Evolutionary conservation across 2,888 invertebrate genomes (phyloP).

Genomic region (Xanthostigma xanthostigma): DNA sequence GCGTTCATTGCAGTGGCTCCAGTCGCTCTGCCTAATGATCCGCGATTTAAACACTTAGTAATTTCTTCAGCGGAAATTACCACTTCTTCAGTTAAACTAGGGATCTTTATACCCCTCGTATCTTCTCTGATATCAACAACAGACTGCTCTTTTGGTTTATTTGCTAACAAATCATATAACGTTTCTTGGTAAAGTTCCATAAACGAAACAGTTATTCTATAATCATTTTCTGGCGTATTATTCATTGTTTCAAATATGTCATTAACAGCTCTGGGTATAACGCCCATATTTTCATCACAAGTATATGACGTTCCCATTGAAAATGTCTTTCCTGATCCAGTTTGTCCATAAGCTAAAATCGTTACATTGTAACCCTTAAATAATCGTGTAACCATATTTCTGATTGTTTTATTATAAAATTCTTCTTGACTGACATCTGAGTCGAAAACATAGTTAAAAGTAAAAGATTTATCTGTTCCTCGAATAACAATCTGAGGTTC

Average conservation of each 20-base stretch:
- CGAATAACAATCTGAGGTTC: constrained; percentile 56
- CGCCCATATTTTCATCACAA: constrained; percentile 52
- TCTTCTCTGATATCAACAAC: constrained; percentile 74
- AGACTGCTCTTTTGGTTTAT: constrained; percentile 50
- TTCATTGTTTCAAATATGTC: constrained; percentile 62
- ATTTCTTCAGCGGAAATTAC: constrained; percentile 50
- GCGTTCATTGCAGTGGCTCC: constrained; percentile 88
- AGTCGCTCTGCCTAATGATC: constrained; percentile 63
- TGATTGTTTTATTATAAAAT: constrained; percentile 59
- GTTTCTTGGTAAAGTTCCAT: constrained; percentile 85
- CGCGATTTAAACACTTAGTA: constrained; percentile 48
- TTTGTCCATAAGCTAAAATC: constrained; percentile 88
- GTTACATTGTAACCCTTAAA: constrained; percentile 88
- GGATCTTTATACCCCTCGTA: constrained; percentile 40
- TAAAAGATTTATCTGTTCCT: constrained; percentile 52
- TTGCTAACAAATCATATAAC: constrained; percentile 65
- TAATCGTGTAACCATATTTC: constrained; percentile 54
- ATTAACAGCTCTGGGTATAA: constrained; percentile 73
- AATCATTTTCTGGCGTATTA: constrained; percentile 43
- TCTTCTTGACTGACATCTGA: constrained; percentile 51
- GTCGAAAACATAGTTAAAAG: constrained; percentile 71
- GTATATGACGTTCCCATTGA: constrained; percentile 80
- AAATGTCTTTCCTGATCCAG: constrained; percentile 86
- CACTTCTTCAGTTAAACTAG: constrained; percentile 46
- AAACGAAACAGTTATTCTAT: constrained; percentile 63